phyloP scores from a whole-genome alignment of 2,888 invertebrate species.

The Ornithoptera alexandrae region DNA sequence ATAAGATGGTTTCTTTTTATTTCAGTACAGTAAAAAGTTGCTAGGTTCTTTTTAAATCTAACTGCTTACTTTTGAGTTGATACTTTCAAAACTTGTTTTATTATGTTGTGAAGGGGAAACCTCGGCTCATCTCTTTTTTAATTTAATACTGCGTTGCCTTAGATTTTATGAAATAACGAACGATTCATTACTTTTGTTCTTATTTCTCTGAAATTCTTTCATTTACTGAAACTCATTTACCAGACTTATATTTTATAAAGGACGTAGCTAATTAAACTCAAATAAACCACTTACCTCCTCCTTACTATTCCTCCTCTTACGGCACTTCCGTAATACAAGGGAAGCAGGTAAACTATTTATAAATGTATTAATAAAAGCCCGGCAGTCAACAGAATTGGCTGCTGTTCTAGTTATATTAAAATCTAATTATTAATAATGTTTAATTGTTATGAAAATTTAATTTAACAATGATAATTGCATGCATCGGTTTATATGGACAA shows the following conservation, averaged over 20 bases:
- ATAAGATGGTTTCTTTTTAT: not conserved
- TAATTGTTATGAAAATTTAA: too few relatives aligned
- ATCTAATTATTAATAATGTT: too few relatives aligned
- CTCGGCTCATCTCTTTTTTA: not conserved
- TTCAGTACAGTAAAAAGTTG: not conserved
- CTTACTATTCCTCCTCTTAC: too few relatives aligned
- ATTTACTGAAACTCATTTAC: not conserved
- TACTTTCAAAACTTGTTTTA: not conserved
- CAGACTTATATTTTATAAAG: not conserved
- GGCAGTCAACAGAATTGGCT: too few relatives aligned
- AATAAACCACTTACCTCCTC: not conserved
- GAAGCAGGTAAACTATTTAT: too few relatives aligned
- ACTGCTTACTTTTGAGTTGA: slow-evolving; percentile 5
- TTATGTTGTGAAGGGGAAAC: not conserved
- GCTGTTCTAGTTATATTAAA: too few relatives aligned
- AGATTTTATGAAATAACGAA: not conserved
- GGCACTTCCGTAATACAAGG: too few relatives aligned
- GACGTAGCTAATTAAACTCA: not conserved
- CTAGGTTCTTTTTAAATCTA: not conserved
- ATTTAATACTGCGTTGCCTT: not conserved
- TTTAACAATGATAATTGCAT: too few relatives aligned
- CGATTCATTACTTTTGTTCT: not conserved
- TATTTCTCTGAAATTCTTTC: not conserved
- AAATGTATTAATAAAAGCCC: too few relatives aligned
- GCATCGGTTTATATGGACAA: too few relatives aligned